These are phyloP conservation scores for Neoarius graeffei DNA, from an alignment of 2,113 vertebrate genomes.

Conservation along the genomic window DNA sequence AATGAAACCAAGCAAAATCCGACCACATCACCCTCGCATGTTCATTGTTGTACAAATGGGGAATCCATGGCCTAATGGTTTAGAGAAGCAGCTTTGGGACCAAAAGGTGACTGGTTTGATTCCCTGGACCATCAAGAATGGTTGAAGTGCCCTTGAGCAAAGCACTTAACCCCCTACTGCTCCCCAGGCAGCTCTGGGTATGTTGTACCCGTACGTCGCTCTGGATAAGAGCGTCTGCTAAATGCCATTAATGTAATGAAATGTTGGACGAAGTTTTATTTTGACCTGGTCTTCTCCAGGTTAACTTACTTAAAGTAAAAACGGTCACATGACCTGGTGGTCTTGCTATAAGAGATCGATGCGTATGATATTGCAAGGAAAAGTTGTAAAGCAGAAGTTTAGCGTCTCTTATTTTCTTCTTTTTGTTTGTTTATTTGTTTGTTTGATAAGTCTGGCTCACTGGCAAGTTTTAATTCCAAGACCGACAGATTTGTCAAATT, in stretches of 20 bases:
- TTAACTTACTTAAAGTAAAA: not conserved
- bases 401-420: not conserved
- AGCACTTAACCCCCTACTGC: too few relatives aligned
- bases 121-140: too few relatives aligned
- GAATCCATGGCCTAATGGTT: too few relatives aligned
- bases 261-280: not conserved
- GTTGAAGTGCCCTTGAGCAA: too few relatives aligned
- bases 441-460: not conserved
- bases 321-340: not conserved
- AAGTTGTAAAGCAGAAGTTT: slow-evolving; percentile 3
- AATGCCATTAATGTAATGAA: too few relatives aligned
- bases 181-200: too few relatives aligned
- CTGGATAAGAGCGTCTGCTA: too few relatives aligned
- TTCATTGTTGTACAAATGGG: not conserved
- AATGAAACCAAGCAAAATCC: not conserved
- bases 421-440: not conserved
- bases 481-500: slow-evolving; percentile 17
- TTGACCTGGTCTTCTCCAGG: not conserved
- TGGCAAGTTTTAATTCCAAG: not conserved
- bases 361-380: not conserved
- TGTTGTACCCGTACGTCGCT: too few relatives aligned
- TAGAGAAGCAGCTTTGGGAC: too few relatives aligned
- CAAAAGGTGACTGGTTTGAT: too few relatives aligned
- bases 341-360: not conserved
- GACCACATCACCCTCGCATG: not conserved